Conservation (phyloP, 2,113 vertebrate species). For the Odobenus rosmarus region DNA sequence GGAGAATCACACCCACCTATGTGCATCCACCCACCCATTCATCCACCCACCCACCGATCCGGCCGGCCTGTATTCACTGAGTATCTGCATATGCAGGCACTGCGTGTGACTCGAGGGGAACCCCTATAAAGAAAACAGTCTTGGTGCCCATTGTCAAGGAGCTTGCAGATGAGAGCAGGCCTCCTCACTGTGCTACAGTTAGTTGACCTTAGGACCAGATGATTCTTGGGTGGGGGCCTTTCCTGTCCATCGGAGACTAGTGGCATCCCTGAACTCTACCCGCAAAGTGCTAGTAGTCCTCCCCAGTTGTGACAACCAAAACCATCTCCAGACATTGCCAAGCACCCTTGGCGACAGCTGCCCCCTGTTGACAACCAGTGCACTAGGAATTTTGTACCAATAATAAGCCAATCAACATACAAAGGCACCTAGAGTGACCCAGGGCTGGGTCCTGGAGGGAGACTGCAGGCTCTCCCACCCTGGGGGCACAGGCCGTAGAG, state of each 20-base stretch:
- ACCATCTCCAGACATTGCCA: not conserved
- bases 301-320: not conserved
- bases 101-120: accelerated
- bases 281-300: not conserved
- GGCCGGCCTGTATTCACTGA: accelerated
- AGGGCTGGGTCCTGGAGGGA: not conserved
- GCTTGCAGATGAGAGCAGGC: too few species aligned
- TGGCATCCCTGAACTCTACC: not conserved
- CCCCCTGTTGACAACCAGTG: not conserved
- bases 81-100: accelerated
- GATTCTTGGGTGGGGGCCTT: not conserved
- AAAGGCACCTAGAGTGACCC: not conserved
- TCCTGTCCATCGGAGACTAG: not conserved
- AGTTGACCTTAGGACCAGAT: not conserved
- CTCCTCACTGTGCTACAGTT: not conserved
- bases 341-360: not conserved
- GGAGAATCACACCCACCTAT: not conserved
- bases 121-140: not conserved
- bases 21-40: not conserved
- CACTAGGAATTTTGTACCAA: not conserved
- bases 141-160: not conserved
- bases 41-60: accelerated
- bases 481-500: not conserved
- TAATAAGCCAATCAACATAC: not conserved
- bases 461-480: not conserved